phyloP scores from a whole-genome alignment of 2,797 vertebrate species.

The Myripristis jacobus region DNA sequence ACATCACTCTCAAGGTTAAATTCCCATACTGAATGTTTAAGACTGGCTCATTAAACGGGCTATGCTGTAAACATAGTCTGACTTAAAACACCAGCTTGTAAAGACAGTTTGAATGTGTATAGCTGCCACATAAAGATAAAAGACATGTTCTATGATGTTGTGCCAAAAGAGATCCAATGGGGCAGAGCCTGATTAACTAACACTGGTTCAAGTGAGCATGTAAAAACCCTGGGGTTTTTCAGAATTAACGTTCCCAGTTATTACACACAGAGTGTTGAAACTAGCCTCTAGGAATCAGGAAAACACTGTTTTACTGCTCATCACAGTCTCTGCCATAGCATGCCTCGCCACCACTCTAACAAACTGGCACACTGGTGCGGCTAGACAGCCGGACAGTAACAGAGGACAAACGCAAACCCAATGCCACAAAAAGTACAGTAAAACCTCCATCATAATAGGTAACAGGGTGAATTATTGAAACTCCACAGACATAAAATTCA shows the following conservation, averaged over 20 bases:
- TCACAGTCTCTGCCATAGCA: constrained; percentile 15
- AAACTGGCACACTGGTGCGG: constrained; percentile 7
- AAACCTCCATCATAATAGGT: constrained; percentile 41
- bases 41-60: constrained; percentile 53
- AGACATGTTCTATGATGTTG: constrained; percentile 53
- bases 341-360: constrained; percentile 15
- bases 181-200: constrained; percentile 53
- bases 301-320: constrained; percentile 44
- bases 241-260: constrained; percentile 53
- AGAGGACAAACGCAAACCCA: constrained; percentile 16
- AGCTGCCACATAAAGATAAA: constrained; percentile 68
- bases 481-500: constrained; percentile 19
- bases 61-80: constrained; percentile 59
- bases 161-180: constrained; percentile 62
- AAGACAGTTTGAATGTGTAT: constrained; percentile 61
- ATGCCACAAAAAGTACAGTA: constrained; percentile 21
- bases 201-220: constrained; percentile 53
- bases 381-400: background rate
- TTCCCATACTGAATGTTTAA: constrained; percentile 54
- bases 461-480: constrained; percentile 29
- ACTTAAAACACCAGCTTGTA: constrained; percentile 65
- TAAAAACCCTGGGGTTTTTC: constrained; percentile 48
- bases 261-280: constrained; percentile 2
- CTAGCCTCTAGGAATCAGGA: constrained; percentile 18
- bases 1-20: constrained; percentile 44